Conservation (phyloP, 2,888 invertebrate species). For the Sarcophaga variegata region DNA sequence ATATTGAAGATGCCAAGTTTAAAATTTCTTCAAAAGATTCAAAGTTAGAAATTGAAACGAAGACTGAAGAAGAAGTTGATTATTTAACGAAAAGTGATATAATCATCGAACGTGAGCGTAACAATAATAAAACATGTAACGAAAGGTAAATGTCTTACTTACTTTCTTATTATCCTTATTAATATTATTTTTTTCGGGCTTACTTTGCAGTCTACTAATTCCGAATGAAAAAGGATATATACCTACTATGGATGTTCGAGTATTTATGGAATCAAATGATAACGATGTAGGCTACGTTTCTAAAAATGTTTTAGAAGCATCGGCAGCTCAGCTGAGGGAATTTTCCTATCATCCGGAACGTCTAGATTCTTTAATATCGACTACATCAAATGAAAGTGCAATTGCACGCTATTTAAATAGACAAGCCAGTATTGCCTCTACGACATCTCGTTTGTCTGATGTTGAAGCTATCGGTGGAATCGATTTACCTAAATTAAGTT, state of each 20-base stretch:
- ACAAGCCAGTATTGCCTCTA: conserved; percentile 73
- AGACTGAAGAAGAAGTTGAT: conserved; percentile 79
- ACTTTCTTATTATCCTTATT: neutral
- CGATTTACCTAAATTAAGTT: conserved; percentile 75
- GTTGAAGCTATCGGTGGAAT: conserved; percentile 48
- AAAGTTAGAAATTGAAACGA: conserved; percentile 70
- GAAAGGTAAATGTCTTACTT: conserved; percentile 40
- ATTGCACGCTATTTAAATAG: conserved; percentile 76
- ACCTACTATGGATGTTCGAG: conserved; percentile 78
- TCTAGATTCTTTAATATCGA: conserved; percentile 78
- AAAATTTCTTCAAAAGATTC: conserved; percentile 33
- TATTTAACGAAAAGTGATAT: conserved; percentile 81
- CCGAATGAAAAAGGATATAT: conserved; percentile 76
- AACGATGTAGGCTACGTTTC: conserved; percentile 49
- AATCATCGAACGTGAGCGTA: conserved; percentile 76
- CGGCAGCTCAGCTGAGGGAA: conserved; percentile 74
- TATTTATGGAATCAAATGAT: conserved; percentile 75
- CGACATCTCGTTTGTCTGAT: conserved; percentile 69
- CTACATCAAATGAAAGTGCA: conserved; percentile 78
- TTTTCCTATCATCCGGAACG: conserved; percentile 76
- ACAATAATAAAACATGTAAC: conserved; percentile 56
- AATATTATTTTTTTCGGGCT: neutral
- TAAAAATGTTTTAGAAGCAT: conserved; percentile 72
- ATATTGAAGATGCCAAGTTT: conserved; percentile 20
- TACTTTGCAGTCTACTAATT: conserved; percentile 51